Conservation (phyloP, 2,113 vertebrate genomes). For the Canis aureus region DNA sequence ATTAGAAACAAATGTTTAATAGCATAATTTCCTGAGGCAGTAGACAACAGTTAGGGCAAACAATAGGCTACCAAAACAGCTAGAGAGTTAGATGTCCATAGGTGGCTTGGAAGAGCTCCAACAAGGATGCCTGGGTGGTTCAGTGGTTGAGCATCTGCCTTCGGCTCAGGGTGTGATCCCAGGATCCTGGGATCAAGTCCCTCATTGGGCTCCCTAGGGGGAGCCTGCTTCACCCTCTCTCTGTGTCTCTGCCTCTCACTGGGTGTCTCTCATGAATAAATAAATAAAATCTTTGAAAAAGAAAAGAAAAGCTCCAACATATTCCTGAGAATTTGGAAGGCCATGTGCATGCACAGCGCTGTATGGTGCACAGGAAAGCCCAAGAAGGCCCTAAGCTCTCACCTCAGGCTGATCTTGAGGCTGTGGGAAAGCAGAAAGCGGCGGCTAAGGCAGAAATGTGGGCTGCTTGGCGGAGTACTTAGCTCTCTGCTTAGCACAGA, state of each 20-base stretch:
- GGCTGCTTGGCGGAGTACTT: not conserved
- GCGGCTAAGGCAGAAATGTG: not conserved
- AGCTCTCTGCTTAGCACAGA: not conserved
- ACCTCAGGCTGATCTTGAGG: not conserved
- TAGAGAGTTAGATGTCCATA: not conserved
- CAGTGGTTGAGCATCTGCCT: too few relatives aligned
- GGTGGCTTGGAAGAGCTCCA: not conserved
- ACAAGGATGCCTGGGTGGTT: too few relatives aligned
- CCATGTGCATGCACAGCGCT: fast-evolving
- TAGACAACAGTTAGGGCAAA: not conserved
- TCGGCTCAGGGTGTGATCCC: too few relatives aligned
- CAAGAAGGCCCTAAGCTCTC: not conserved
- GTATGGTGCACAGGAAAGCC: not conserved
- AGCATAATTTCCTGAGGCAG: not conserved
- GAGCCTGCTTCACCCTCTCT: too few relatives aligned
- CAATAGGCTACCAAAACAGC: not conserved
- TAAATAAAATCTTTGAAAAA: too few relatives aligned
- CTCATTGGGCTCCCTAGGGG: too few relatives aligned
- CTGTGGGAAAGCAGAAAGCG: not conserved
- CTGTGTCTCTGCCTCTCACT: too few relatives aligned
- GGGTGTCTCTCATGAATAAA: too few relatives aligned
- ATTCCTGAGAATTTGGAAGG: not conserved
- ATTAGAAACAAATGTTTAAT: not conserved
- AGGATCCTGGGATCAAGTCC: too few relatives aligned
- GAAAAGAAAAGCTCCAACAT: not conserved